Conservation (phyloP, 2,113 vertebrate species). For the Psilopogon haemacephalus region DNA sequence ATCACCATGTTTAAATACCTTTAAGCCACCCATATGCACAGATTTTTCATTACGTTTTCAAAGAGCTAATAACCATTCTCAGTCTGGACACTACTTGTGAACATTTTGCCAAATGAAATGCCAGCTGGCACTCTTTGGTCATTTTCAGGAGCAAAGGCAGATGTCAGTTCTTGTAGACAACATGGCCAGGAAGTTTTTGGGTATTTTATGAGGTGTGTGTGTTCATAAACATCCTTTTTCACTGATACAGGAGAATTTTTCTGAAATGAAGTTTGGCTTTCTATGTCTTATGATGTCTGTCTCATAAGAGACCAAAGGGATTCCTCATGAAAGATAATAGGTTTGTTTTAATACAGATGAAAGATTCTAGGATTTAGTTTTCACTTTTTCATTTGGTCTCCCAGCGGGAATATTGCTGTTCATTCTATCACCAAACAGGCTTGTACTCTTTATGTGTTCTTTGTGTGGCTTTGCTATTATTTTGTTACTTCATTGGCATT, state of each 20-base stretch:
- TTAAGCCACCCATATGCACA: neutral
- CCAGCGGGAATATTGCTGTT: neutral
- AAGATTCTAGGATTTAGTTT: neutral
- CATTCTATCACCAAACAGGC: neutral
- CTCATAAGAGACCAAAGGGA: neutral
- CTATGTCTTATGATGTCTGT: neutral
- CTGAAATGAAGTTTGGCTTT: neutral
- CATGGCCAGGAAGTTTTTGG: neutral
- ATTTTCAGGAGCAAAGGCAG: slow-evolving; percentile 16
- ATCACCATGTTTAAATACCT: slow-evolving; percentile 15
- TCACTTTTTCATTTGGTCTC: neutral
- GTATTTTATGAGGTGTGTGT: fast-evolving
- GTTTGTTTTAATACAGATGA: neutral
- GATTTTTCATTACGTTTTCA: slow-evolving; percentile 26
- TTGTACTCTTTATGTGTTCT: neutral
- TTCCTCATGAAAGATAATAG: neutral
- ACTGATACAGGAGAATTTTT: neutral
- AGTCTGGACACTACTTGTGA: neutral
- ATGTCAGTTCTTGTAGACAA: slow-evolving; percentile 27
- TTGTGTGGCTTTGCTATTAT: neutral
- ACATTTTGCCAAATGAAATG: neutral
- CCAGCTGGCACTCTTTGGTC: slow-evolving; percentile 9
- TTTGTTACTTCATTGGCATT: neutral
- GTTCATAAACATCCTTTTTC: neutral
- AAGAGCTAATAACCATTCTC: neutral